A percentile compares a stretch with the other conserved stretches of the same genome.
Evolutionary conservation across 2,888 invertebrate genomes (phyloP).

Genomic region (Conistra vaccinii): DNA sequence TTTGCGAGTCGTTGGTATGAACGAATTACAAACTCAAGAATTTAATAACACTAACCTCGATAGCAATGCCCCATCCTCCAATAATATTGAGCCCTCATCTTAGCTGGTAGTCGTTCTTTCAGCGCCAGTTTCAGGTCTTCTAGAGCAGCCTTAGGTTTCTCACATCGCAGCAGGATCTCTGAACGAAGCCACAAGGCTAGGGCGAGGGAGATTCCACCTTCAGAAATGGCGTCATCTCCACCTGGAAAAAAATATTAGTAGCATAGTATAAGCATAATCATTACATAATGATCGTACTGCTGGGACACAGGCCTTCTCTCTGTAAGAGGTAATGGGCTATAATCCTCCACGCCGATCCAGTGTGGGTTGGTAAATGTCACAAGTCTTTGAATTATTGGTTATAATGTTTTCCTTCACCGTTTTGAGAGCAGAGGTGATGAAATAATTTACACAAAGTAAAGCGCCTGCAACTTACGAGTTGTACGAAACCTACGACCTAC

Average conservation of each 20-base stretch:
- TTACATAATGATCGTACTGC: background rate
- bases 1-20: no score
- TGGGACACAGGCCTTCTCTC: no score
- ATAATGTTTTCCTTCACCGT: background rate
- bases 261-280: background rate
- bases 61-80: slow-evolving; percentile 93
- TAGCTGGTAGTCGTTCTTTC: slow-evolving; percentile 91
- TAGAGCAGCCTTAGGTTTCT: slow-evolving; percentile 91
- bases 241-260: slow-evolving; percentile 70
- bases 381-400: background rate
- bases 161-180: slow-evolving; percentile 90
- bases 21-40: background rate
- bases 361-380: background rate
- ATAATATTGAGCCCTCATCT: slow-evolving; percentile 92
- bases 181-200: slow-evolving; percentile 93
- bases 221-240: slow-evolving; percentile 85
- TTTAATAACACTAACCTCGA: slow-evolving; percentile 76
- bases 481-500: background rate
- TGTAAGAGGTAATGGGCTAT: no score
- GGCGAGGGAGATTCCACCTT: slow-evolving; percentile 92
- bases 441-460: background rate
- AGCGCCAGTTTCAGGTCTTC: slow-evolving; percentile 93
- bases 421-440: background rate
- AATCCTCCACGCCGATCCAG: no score
- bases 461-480: background rate